phyloP scores from a whole-genome alignment of 2,888 invertebrate genomes.

The Dione vanillae region DNA sequence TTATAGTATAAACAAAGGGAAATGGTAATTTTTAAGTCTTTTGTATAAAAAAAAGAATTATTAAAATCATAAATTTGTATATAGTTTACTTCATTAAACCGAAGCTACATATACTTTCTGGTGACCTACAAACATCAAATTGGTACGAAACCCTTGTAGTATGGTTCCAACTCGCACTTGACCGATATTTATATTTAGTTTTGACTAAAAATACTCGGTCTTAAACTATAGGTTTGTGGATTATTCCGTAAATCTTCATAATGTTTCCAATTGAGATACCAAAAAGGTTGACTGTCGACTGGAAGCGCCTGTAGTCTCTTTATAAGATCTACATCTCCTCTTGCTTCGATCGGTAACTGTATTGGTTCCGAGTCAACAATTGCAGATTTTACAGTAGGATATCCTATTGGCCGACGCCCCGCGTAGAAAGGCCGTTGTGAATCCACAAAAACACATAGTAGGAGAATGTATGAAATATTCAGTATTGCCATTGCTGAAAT shows the following conservation, averaged over 20 bases:
- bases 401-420: slow-evolving; percentile 82
- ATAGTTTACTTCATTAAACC: too few species aligned
- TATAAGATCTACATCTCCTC: slow-evolving; percentile 83
- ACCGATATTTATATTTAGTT: background rate
- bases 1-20: too few species aligned
- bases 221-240: slow-evolving; percentile 64
- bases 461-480: background rate
- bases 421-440: slow-evolving; percentile 83
- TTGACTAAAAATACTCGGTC: slow-evolving; percentile 56
- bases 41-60: too few species aligned
- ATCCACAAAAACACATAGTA: background rate
- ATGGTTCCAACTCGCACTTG: too few species aligned
- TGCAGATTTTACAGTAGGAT: slow-evolving; percentile 64
- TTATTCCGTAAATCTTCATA: slow-evolving; percentile 82
- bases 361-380: slow-evolving; percentile 56
- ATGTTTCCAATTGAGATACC: slow-evolving; percentile 86
- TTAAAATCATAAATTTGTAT: too few species aligned
- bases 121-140: too few species aligned
- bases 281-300: slow-evolving; percentile 86
- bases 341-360: slow-evolving; percentile 83
- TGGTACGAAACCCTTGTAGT: too few species aligned
- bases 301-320: slow-evolving; percentile 85
- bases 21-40: too few species aligned
- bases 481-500: too few species aligned
- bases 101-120: too few species aligned